Base-by-base conservation (phyloP, 1,140 invertebrate species). In the Odontomachus brunneus region DNA sequence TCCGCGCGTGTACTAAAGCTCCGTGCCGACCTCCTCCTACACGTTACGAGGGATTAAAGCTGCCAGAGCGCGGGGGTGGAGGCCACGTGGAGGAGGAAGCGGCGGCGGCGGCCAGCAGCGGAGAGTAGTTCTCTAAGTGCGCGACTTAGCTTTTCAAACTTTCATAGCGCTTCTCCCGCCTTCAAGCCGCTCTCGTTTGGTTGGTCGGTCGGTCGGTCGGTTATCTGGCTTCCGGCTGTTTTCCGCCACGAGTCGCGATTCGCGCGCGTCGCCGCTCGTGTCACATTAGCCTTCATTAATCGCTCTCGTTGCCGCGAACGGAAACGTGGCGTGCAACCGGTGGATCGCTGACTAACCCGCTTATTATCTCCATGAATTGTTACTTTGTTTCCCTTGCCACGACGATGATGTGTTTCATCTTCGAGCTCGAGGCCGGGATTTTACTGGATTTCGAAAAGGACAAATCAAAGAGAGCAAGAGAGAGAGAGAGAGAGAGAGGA, bases 111-210 rank as follows among this genome's bases (percentile, higher is more conserved):
- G 29, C 29, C 38, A 11, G 38, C 38, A 11, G n/a, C 75, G 65
- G 49, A 65, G 59, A 80, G 67, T 69, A 78, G 75, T 80, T 80
- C 63, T 80, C 75, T 69, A 80, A 80, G 75, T 69, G 75, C 63
- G 63, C 38, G 75, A 65, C 51, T 44, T 44, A 80, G 75, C 51
- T 80, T 80, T 80, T 80, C 75, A 80, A 80, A 80, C 75, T 69
- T 80, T 80, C 75, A 80, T 69, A 53, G 3, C 38, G 38, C 38
- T 44, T 7, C 38, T 44, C 38, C 48, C 48, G 48, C n/a, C 17
- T 48, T 22, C 49, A 44, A 78, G 49, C 49, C 48, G 38, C 9
- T 11, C 9, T 11, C 38, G 38, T 5, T 33, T 5, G 29, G 2
- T 33, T 5, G 5, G 2, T 5, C 29, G 29, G 29, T 33, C 29